Percentiles rank a stretch among this genome's conserved stretches.
Evolutionary conservation across 1,140 invertebrate species (phyloP).

Genomic region (Neodiprion virginianus): DNA sequence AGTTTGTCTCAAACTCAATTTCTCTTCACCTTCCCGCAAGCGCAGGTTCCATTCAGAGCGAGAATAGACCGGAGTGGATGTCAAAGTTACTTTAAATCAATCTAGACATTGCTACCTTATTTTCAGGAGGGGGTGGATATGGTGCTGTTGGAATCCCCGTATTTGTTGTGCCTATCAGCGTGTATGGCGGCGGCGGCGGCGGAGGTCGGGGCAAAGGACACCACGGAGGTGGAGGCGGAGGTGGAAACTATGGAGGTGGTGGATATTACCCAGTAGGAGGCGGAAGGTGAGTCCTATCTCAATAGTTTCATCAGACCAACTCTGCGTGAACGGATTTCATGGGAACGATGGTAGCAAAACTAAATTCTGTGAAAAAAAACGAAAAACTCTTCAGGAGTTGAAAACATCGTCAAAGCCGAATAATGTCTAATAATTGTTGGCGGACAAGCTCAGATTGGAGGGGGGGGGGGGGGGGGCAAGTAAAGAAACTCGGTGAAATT

Average conservation of each 20-base stretch:
- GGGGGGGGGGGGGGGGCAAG: not conserved
- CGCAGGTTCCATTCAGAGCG: too few relatives aligned
- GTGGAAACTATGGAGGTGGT: slow-evolving; percentile 9
- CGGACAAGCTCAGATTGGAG: slow-evolving; percentile 13
- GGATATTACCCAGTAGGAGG: not conserved
- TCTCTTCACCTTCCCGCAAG: too few relatives aligned
- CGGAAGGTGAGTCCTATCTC: slow-evolving; percentile 4
- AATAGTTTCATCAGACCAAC: too few relatives aligned
- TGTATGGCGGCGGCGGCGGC: not conserved
- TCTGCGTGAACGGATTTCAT: too few relatives aligned
- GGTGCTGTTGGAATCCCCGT: slow-evolving; percentile 29
- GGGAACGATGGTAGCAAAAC: too few relatives aligned
- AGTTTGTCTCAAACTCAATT: too few relatives aligned
- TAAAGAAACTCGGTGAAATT: too few relatives aligned
- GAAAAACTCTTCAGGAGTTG: too few relatives aligned
- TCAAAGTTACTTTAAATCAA: too few relatives aligned
- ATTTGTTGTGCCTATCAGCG: slow-evolving; percentile 31
- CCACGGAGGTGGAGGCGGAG: not conserved
- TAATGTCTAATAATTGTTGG: not conserved
- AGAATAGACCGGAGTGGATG: too few relatives aligned
- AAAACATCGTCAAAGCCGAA: not conserved
- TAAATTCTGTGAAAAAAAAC: too few relatives aligned
- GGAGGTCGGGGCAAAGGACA: not conserved
- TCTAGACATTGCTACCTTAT: not conserved
- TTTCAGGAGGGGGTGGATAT: not conserved